These are phyloP conservation scores for Brotula barbata DNA, from an alignment of 2,797 vertebrate genomes.

Conservation along the genomic window DNA sequence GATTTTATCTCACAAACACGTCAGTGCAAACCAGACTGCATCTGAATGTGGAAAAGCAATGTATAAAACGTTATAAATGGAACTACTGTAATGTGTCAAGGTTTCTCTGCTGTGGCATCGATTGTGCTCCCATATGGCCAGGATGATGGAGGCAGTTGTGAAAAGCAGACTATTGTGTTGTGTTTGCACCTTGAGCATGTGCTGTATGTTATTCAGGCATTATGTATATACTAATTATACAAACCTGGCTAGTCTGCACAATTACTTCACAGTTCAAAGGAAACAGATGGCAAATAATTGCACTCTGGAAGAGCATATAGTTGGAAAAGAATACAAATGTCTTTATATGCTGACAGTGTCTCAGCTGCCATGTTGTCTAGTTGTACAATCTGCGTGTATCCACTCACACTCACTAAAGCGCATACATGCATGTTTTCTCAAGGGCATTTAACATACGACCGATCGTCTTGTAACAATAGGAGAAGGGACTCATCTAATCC, in stretches of 20 bases:
- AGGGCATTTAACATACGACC: constrained; percentile 35
- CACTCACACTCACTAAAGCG: constrained; percentile 20
- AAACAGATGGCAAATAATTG: constrained; percentile 49
- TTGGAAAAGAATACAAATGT: constrained; percentile 1
- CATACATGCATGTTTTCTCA: constrained; percentile 28
- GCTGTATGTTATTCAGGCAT: constrained; percentile 27
- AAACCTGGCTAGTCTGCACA: constrained; percentile 26
- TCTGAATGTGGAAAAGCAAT: too few species aligned
- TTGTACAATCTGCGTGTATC: constrained; percentile 6
- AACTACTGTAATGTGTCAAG: too few species aligned
- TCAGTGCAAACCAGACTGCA: too few species aligned
- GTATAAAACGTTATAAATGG: too few species aligned
- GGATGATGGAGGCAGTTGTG: too few species aligned
- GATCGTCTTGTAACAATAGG: background rate
- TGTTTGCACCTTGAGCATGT: background rate
- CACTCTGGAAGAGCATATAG: constrained; percentile 20
- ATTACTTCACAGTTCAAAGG: constrained; percentile 31
- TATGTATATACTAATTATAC: constrained; percentile 23
- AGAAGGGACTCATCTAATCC: constrained; percentile 25
- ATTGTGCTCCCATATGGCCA: too few species aligned
- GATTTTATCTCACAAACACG: too few species aligned
- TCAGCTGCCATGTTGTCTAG: constrained; percentile 33
- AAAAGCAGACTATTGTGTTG: background rate
- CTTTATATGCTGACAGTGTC: constrained; percentile 20
- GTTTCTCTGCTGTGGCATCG: too few species aligned